A percentile compares a stretch with the other conserved stretches of the same genome.
These are phyloP conservation scores for Ephydatia muelleri DNA, from an alignment of 37 sponge, comb jelly and placozoan species.

Conservation along the genomic window DNA sequence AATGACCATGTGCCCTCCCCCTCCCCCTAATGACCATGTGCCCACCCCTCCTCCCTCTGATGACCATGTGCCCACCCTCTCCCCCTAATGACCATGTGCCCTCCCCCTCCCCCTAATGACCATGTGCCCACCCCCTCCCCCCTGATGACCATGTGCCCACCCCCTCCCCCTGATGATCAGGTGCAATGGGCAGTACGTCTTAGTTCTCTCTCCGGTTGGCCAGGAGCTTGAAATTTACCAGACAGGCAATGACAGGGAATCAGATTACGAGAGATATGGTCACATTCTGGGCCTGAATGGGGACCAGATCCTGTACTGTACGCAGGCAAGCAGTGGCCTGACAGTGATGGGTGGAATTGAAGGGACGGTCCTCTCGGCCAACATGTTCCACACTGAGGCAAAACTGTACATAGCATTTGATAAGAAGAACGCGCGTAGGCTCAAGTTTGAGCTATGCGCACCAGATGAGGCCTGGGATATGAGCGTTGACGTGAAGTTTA, in stretches of 20 bases:
- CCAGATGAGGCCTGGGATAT: background rate
- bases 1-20: background rate
- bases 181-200: conserved; percentile 37
- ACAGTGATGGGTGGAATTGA: background rate
- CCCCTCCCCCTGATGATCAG: background rate
- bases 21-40: no score
- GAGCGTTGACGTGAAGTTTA: conserved; percentile 29
- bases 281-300: conserved; percentile 20
- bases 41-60: no score
- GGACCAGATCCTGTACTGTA: conserved; percentile 46
- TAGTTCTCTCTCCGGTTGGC: conserved; percentile 24
- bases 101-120: background rate
- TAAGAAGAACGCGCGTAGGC: background rate
- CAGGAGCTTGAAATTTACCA: background rate
- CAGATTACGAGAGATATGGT: conserved; percentile 1
- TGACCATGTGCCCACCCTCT: background rate
- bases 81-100: background rate
- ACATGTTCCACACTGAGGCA: conserved; percentile 11
- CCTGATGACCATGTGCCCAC: background rate
- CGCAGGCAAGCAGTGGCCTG: conserved; percentile 31
- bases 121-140: background rate
- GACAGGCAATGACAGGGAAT: background rate
- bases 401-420: conserved; percentile 31
- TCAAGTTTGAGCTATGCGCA: background rate
- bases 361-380: conserved; percentile 17